Conservation (phyloP, 2,888 invertebrate genomes). For the Archaeoteleia sp. region DNA sequence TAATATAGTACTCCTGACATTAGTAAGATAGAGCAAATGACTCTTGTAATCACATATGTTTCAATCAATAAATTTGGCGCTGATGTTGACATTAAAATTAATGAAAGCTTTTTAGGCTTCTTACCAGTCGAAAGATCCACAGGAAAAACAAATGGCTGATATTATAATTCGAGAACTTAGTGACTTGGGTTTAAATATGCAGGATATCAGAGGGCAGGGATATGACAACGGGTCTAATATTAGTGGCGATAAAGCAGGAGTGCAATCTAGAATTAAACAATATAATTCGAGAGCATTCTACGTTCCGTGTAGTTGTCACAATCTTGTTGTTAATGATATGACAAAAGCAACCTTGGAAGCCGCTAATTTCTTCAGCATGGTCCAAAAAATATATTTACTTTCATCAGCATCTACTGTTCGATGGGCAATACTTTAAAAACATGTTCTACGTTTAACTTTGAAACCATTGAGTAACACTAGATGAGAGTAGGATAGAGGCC, state of each 20-base stretch:
- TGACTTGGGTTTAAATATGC: slow-evolving; percentile 59
- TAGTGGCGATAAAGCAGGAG: slow-evolving; percentile 64
- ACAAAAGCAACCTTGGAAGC: slow-evolving; percentile 53
- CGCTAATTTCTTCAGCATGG: slow-evolving; percentile 55
- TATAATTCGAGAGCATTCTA: slow-evolving; percentile 41
- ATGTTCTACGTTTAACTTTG: slow-evolving; percentile 46
- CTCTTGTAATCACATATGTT: slow-evolving; percentile 49
- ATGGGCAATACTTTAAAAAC: slow-evolving; percentile 46
- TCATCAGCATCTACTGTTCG: slow-evolving; percentile 40
- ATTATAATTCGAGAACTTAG: slow-evolving; percentile 27
- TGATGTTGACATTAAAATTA: slow-evolving; percentile 16
- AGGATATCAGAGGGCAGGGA: slow-evolving; percentile 63
- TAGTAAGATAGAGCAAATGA: slow-evolving; percentile 58
- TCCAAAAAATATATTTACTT: slow-evolving; percentile 36
- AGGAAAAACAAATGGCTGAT: slow-evolving; percentile 27
- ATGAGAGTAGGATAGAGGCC: slow-evolving; percentile 51
- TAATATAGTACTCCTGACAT: slow-evolving; percentile 58
- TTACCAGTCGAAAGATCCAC: slow-evolving; percentile 24
- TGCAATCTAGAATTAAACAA: slow-evolving; percentile 64
- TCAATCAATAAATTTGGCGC: slow-evolving; percentile 12
- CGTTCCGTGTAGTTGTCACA: slow-evolving; percentile 38
- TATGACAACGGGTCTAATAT: slow-evolving; percentile 69
- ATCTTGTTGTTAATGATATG: slow-evolving; percentile 35
- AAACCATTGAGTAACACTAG: slow-evolving; percentile 53
- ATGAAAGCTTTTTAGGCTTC: slow-evolving; percentile 47